Percentiles rank a stretch among this genome's conserved stretches.
phyloP scores from a whole-genome alignment of 2,888 invertebrate species.

The Oscheius sp. region DNA sequence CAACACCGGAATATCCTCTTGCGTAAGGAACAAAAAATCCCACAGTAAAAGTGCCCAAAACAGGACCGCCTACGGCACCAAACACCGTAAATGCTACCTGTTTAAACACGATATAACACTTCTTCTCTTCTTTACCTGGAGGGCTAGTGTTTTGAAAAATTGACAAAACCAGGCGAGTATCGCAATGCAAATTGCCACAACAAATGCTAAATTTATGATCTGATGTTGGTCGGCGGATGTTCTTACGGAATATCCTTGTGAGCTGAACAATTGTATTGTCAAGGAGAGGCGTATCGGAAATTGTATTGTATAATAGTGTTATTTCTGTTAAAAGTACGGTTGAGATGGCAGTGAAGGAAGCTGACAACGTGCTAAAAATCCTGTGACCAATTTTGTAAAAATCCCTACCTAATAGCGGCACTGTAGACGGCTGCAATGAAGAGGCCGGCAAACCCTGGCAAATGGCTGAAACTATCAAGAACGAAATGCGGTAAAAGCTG shows the following conservation, averaged over 20 bases:
- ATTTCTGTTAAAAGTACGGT: slow-evolving; percentile 66
- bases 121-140: slow-evolving; percentile 44
- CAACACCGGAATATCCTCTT: slow-evolving; percentile 79
- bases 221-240: not conserved
- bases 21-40: slow-evolving; percentile 67
- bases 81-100: slow-evolving; percentile 68
- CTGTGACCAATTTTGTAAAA: not conserved
- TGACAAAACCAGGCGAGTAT: slow-evolving; percentile 46
- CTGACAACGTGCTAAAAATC: slow-evolving; percentile 59
- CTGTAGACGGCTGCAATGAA: slow-evolving; percentile 65
- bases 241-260: slow-evolving; percentile 55
- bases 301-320: slow-evolving; percentile 34
- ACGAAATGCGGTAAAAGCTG: slow-evolving; percentile 64
- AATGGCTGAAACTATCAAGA: slow-evolving; percentile 52
- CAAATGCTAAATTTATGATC: slow-evolving; percentile 10
- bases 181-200: slow-evolving; percentile 42
- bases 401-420: slow-evolving; percentile 56
- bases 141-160: slow-evolving; percentile 45
- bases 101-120: not conserved
- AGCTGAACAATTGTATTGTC: slow-evolving; percentile 30
- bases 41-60: slow-evolving; percentile 64
- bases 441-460: slow-evolving; percentile 62
- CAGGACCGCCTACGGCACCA: slow-evolving; percentile 68
- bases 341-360: slow-evolving; percentile 58
- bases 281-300: not conserved